Evolutionary conservation across 64 coral and sea anemone species (phyloP), one percentile per base, ranked within the genome.

Genomic region (Montipora cactus): DNA sequence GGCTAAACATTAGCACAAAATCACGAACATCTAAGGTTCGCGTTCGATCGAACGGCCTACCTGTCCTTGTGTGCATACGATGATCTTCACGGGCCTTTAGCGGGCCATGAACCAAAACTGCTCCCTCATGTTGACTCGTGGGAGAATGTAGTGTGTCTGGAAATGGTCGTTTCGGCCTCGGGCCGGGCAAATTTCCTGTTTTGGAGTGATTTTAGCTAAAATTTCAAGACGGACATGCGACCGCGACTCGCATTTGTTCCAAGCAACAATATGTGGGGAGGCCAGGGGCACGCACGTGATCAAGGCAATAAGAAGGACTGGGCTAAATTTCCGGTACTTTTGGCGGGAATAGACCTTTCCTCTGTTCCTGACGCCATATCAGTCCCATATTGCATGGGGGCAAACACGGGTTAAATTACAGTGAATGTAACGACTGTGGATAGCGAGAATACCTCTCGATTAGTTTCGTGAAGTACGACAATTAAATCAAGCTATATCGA

Each of bases 161-260:
- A 89, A 92, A 95, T 91, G 93, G 83, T 83, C 84, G 93, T 89
- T 88, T 84, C 87, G 83, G 76, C 89, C 89, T 77, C 90, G 81
- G 75, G 55, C 78, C 92, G 93, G 78, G 81, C 96, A 97, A 97
- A 97, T 93, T 97, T 97, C 96, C 96, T 97, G 96, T 97, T 97
- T 97, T 97, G 96, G 96, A 97, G 95, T 94, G 95, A 97, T 94
- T 97, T 97, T 97, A 97, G 95, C 77, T 97, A 97, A 75, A 97
- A 97, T 97, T 97, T 97, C 95, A 97, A 89, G 95, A 97, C 95
- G 95, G 95, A 94, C 95, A 97, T 97, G 92, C 95, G 95, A 97
- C 92, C 95, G 93, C 95, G 91, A 97, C 95, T 97, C 75, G 95
- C 95, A 97, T 97, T 97, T 97, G 95, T 97, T 97, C 95, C 95